phyloP scores from a whole-genome alignment of 64 coral and sea anemone genomes.

The Porites australiensis region DNA sequence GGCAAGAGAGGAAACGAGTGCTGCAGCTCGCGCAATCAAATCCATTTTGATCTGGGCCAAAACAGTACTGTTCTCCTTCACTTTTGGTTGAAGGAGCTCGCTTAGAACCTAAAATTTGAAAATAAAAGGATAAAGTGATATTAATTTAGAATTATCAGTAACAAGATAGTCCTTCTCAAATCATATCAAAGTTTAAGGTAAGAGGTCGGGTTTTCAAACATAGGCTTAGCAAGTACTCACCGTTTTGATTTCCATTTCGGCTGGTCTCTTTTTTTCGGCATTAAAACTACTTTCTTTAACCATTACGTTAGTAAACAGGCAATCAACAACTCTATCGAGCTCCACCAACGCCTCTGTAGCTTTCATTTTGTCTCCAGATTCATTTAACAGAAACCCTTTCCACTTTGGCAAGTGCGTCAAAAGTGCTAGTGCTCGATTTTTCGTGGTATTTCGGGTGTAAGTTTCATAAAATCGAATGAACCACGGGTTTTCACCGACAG shows the following conservation, averaged over 20 bases:
- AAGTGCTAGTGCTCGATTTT: neutral
- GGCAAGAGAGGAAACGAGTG: constrained; percentile 23
- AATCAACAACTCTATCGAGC: neutral
- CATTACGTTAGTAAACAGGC: neutral
- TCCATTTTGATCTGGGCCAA: neutral
- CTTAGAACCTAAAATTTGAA: neutral
- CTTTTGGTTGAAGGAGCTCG: neutral
- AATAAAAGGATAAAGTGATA: too few relatives aligned
- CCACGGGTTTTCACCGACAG: neutral
- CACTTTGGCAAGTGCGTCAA: constrained; percentile 55
- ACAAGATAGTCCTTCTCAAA: too few relatives aligned
- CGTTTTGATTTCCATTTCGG: too few relatives aligned
- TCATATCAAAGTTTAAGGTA: too few relatives aligned
- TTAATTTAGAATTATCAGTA: too few relatives aligned
- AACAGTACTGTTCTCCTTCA: neutral
- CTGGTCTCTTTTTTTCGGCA: too few relatives aligned
- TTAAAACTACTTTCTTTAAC: too few relatives aligned
- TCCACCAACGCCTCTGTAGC: constrained; percentile 44
- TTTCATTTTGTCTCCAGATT: constrained; percentile 28
- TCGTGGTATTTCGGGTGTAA: neutral
- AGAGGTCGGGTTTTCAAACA: too few relatives aligned
- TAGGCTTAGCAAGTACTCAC: too few relatives aligned
- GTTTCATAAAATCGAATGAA: neutral
- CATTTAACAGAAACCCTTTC: constrained; percentile 54
- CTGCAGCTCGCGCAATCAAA: neutral